These are phyloP conservation scores for Hypena proboscidalis DNA, from an alignment of 2,888 invertebrate species.

Conservation along the genomic window DNA sequence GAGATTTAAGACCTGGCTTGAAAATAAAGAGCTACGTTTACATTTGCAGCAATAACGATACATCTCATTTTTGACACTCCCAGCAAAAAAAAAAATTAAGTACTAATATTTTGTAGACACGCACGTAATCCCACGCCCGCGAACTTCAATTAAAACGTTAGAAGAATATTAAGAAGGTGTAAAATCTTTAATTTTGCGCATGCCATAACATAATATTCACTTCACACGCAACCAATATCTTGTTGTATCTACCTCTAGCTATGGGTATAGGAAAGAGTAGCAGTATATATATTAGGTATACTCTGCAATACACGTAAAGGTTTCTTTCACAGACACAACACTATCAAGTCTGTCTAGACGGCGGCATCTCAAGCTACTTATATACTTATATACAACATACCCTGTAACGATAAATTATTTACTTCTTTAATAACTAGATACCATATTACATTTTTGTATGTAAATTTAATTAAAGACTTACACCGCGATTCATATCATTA, in stretches of 20 bases:
- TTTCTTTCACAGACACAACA: slow-evolving; percentile 35
- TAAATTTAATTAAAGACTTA: slow-evolving; percentile 5
- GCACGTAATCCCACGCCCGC: slow-evolving; percentile 43
- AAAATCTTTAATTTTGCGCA: slow-evolving; percentile 75
- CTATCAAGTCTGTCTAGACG: slow-evolving; percentile 43
- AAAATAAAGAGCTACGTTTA: too few species aligned
- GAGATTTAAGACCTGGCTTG: too few species aligned
- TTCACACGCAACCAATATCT: slow-evolving; percentile 60
- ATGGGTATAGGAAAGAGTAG: too few species aligned
- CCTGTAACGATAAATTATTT: slow-evolving; percentile 13
- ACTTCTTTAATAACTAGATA: slow-evolving; percentile 10
- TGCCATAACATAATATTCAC: slow-evolving; percentile 57
- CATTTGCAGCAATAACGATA: too few species aligned
- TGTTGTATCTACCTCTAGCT: slow-evolving; percentile 38
- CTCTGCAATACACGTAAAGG: slow-evolving; percentile 24
- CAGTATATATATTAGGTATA: too few species aligned
- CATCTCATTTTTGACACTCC: too few species aligned
- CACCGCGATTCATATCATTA: slow-evolving; percentile 3
- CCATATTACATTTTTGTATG: slow-evolving; percentile 7
- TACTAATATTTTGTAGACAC: too few species aligned
- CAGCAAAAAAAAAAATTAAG: too few species aligned
- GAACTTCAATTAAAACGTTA: slow-evolving; percentile 51
- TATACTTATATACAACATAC: slow-evolving; percentile 24
- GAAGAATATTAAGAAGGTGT: slow-evolving; percentile 54
- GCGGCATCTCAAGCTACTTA: slow-evolving; percentile 32